Evolutionary conservation across 35 echinoderm and acorn worm species (phyloP).

Genomic region (Ophioderma brevispina): DNA sequence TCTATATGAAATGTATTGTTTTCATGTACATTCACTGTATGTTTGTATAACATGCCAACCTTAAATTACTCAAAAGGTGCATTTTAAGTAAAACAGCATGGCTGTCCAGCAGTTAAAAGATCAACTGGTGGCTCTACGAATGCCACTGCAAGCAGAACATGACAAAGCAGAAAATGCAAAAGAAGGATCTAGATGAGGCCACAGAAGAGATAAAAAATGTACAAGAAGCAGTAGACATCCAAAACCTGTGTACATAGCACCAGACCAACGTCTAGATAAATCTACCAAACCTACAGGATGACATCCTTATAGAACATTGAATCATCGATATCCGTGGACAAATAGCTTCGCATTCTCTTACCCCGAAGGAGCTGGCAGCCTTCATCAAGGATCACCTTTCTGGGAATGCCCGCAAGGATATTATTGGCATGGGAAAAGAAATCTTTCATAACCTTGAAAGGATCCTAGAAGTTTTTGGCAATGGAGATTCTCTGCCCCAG

Average conservation of each 20-base stretch:
- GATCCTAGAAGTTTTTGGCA: constrained; percentile 53
- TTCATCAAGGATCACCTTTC: not conserved
- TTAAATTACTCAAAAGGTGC: too few species aligned
- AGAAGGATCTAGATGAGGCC: too few species aligned
- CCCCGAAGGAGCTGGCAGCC: not conserved
- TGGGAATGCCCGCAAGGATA: constrained; percentile 49
- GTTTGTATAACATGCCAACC: too few species aligned
- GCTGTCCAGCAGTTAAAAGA: too few species aligned
- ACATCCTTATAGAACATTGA: not conserved
- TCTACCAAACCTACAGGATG: not conserved
- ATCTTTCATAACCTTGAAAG: constrained; percentile 16
- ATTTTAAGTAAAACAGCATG: too few species aligned
- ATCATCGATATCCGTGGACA: not conserved
- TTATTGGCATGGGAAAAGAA: constrained; percentile 28
- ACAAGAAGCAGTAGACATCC: too few species aligned
- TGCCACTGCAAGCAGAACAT: too few species aligned
- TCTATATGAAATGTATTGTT: too few species aligned
- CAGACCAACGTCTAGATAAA: not conserved
- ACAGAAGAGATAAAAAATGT: too few species aligned
- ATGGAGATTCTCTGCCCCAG: constrained; percentile 36
- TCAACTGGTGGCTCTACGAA: too few species aligned
- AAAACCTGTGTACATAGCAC: not conserved
- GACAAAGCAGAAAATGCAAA: too few species aligned
- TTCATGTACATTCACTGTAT: too few species aligned
- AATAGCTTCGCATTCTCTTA: not conserved